phyloP scores from a whole-genome alignment of 2,888 invertebrate species.

The Andrena flavipes region DNA sequence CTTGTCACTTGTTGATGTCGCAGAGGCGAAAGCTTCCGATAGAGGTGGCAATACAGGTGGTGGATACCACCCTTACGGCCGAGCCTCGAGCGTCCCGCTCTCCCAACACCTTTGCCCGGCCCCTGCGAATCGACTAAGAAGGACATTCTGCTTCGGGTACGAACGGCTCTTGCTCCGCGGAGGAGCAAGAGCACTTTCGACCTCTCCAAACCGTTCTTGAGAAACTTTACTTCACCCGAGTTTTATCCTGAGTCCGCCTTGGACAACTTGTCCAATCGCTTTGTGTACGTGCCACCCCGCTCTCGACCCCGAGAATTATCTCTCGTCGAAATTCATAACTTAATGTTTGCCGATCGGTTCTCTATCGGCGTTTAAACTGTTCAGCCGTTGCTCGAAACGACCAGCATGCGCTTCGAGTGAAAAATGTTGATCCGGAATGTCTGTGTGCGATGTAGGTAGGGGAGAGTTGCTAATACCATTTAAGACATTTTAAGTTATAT shows the following conservation, averaged over 20 bases:
- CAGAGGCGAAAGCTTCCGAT: constrained; percentile 25
- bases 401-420: background rate
- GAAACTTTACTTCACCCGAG: constrained; percentile 46
- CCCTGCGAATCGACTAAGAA: constrained; percentile 44
- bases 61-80: constrained; percentile 30
- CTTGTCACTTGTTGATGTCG: constrained; percentile 70
- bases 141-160: constrained; percentile 47
- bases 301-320: background rate
- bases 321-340: constrained; percentile 7
- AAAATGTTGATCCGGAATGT: background rate
- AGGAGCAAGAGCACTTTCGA: constrained; percentile 58
- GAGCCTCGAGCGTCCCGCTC: constrained; percentile 38
- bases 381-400: background rate
- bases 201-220: constrained; percentile 50
- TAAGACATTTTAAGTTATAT: no score
- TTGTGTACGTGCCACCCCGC: constrained; percentile 26
- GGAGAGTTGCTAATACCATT: no score
- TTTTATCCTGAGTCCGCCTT: constrained; percentile 31
- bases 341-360: background rate
- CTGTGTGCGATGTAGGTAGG: constrained; percentile 18
- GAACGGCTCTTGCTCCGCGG: constrained; percentile 24
- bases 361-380: background rate
- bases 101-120: constrained; percentile 16
- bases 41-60: constrained; percentile 23
- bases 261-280: constrained; percentile 51